Base-by-base conservation (phyloP, 2,888 invertebrate species). In the Chrysodeixis includens region DNA sequence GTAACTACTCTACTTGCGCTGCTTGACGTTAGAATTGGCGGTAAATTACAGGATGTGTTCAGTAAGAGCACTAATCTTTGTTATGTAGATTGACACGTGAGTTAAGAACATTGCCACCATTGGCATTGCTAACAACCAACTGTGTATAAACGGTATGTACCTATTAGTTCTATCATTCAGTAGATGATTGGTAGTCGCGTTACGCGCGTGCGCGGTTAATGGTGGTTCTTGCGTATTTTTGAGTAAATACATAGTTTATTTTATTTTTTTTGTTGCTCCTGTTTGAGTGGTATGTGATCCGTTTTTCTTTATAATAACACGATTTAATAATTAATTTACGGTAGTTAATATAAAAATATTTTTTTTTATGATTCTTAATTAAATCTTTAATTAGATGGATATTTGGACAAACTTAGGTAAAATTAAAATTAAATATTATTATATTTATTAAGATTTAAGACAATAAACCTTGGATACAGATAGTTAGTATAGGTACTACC, bases 41-140 rank as follows among this genome's bases (percentile, higher is more conserved):
- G 32, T 22, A 62, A 72, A 72, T 52, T 40, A 57, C 80, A 73
- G 78, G 78, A 78, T 68, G 67, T 58, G 46, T 62, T 57, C 46
- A 46, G 46, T 49, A 49, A 49, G 26, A 66, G 44, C 30, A 18
- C 10, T 60, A 67, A 67, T 79, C 56, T 56, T 54, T 30, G 57
- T 56, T 53, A 22, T 49, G 18, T 49, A 20, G 46, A 49, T 46
- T 62, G 22, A 35, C 66, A 59, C 40, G 71, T 59, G 60, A 69
- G 56, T 30, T 22, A 56, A 55, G 52, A 52, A 56, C 32, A 60
- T 49, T 40, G 14, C 22, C 56, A 56, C 73, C 68, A 76, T 67
- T 60, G 65, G 58, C 53, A 69, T 60, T 56, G 52, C 22, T 67
- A 35, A 14, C 8, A 35, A n/a, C 18, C 20, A 35, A 10, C 46